A percentile compares a stretch with the other conserved stretches of the same genome.
phyloP scores from a whole-genome alignment of 2,888 invertebrate species.

The Alloscopus bannaensis region DNA sequence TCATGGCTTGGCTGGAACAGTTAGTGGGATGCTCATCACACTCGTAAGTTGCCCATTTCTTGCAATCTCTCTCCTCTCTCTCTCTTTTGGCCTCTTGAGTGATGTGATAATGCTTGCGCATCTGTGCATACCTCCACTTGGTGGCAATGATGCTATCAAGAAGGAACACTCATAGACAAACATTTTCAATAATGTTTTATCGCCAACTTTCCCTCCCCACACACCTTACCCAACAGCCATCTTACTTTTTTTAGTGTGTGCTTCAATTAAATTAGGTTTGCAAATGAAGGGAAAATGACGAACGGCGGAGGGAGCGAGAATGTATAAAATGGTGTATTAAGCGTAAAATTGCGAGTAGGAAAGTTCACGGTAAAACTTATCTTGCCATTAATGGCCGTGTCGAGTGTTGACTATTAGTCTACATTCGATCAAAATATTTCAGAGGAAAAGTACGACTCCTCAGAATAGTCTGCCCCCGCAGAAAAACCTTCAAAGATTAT shows the following conservation, averaged over 20 bases:
- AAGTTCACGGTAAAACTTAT: no score
- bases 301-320: no score
- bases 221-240: not conserved
- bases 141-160: not conserved
- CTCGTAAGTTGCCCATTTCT: constrained; percentile 46
- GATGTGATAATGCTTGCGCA: not conserved
- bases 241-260: constrained; percentile 1
- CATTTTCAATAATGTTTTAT: constrained; percentile 1
- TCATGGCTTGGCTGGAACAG: constrained; percentile 58
- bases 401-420: constrained; percentile 22
- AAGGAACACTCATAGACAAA: not conserved
- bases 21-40: constrained; percentile 62
- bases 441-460: no score
- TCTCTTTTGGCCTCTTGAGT: not conserved
- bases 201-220: no score
- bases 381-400: constrained; percentile 15
- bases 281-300: constrained; percentile 12
- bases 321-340: no score
- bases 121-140: not conserved
- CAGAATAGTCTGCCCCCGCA: no score
- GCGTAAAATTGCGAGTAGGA: no score
- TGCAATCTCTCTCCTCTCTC: not conserved
- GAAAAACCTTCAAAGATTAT: no score
- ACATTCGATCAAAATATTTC: no score
- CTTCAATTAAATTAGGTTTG: constrained; percentile 18